These are phyloP conservation scores for Stenolophus ochropezus DNA, from an alignment of 2,888 invertebrate species.

Conservation along the genomic window DNA sequence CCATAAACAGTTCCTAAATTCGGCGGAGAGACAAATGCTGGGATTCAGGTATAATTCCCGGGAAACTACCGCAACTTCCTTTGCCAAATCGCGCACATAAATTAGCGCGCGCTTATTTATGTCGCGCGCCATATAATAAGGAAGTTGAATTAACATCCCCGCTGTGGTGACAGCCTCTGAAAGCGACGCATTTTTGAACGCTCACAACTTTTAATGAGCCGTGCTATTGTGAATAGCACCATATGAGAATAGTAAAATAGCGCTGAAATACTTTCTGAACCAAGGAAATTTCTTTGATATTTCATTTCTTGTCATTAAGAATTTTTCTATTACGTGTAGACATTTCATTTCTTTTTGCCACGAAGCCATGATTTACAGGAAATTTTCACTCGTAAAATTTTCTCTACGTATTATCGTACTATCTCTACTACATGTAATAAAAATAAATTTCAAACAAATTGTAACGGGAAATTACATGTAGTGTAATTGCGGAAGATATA, in stretches of 20 bases:
- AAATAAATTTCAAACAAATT: not conserved
- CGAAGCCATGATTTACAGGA: too few species aligned
- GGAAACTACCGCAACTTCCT: conserved; percentile 20
- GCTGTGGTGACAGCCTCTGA: not conserved
- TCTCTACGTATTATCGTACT: not conserved
- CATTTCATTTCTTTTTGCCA: not conserved
- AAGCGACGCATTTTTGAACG: conserved; percentile 16
- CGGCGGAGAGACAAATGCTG: not conserved
- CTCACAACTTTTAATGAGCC: conserved; percentile 24
- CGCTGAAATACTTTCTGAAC: not conserved
- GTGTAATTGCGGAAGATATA: too few species aligned
- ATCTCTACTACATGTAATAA: not conserved
- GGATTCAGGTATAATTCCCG: conserved; percentile 28
- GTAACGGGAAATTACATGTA: too few species aligned
- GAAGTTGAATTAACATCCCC: conserved; percentile 23
- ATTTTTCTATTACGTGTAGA: not conserved
- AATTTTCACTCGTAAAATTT: not conserved
- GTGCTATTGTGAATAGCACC: not conserved
- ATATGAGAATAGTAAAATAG: not conserved
- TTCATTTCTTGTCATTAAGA: not conserved
- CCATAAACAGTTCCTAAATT: conserved; percentile 7
- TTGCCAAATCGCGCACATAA: conserved; percentile 27
- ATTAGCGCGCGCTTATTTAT: conserved; percentile 12
- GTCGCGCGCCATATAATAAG: conserved; percentile 34
- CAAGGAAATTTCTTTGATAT: not conserved